Conservation (phyloP, 2,888 invertebrate genomes). For the Microctonus hyperodae region DNA sequence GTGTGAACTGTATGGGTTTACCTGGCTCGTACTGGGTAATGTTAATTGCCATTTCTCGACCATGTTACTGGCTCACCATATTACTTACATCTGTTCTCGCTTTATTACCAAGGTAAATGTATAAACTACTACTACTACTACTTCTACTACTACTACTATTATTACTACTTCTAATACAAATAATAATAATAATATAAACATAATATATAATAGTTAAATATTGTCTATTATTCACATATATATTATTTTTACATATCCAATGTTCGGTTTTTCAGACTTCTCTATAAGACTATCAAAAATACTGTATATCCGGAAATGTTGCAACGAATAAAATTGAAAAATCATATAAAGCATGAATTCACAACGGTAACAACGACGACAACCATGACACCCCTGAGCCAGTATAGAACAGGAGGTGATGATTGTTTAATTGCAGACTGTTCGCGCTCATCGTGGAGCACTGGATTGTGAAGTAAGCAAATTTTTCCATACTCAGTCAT, state of each 20-base stretch:
- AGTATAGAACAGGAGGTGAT: slow-evolving; percentile 43
- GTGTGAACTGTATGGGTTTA: slow-evolving; percentile 81
- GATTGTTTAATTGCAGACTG: slow-evolving; percentile 57
- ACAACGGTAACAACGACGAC: slow-evolving; percentile 9
- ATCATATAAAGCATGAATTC: slow-evolving; percentile 38
- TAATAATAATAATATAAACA: too few species aligned
- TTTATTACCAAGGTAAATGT: slow-evolving; percentile 78
- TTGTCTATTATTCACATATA: slow-evolving; percentile 7
- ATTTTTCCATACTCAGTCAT: background rate
- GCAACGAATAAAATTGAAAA: slow-evolving; percentile 70
- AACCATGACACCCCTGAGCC: background rate
- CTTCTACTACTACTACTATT: too few species aligned
- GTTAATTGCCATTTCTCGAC: slow-evolving; percentile 75
- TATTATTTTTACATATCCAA: background rate
- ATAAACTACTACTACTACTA: background rate
- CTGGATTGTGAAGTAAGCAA: slow-evolving; percentile 60
- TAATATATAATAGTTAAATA: background rate
- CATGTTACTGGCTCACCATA: slow-evolving; percentile 84
- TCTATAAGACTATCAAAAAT: slow-evolving; percentile 74
- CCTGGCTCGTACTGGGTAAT: slow-evolving; percentile 91
- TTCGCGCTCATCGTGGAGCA: slow-evolving; percentile 59
- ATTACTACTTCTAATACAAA: too few species aligned
- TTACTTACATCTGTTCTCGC: slow-evolving; percentile 79
- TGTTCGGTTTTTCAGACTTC: slow-evolving; percentile 66
- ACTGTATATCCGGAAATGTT: slow-evolving; percentile 79